Percentiles rank a stretch among this genome's conserved stretches.
Evolutionary conservation across 2,888 invertebrate species (phyloP).

Genomic region (Drosophila prostipennis): DNA sequence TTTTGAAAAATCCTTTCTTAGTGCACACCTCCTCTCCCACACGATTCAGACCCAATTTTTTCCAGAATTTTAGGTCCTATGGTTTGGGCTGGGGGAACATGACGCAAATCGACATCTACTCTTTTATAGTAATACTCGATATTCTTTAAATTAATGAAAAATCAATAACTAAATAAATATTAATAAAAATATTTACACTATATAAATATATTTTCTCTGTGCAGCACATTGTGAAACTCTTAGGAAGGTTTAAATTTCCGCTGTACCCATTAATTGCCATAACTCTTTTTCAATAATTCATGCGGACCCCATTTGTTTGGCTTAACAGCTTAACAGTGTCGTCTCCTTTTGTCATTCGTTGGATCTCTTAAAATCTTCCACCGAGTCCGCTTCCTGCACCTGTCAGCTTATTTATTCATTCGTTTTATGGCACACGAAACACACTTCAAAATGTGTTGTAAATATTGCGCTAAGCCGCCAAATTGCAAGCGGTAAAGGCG

Average conservation of each 20-base stretch:
- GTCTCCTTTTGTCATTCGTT: conserved; percentile 31
- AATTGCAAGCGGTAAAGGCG: conserved; percentile 64
- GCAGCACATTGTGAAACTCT: not conserved
- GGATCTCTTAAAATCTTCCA: conserved; percentile 27
- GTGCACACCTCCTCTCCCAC: no score
- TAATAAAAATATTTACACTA: not conserved
- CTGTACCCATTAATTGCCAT: conserved; percentile 28
- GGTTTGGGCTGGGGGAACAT: no score
- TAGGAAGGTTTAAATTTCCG: not conserved
- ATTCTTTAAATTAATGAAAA: no score
- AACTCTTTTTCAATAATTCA: conserved; percentile 46
- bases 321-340: conserved; percentile 46
- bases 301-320: conserved; percentile 46
- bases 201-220: not conserved
- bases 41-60: no score
- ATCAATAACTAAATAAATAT: no score
- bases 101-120: no score
- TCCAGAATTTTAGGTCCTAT: no score
- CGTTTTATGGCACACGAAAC: conserved; percentile 46
- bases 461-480: conserved; percentile 74
- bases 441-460: conserved; percentile 68
- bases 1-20: no score
- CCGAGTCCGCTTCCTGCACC: conserved; percentile 33
- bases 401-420: conserved; percentile 50
- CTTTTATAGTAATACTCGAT: no score